Conservation (phyloP, 2,888 invertebrate species). For the Oscheius myriophilus region DNA sequence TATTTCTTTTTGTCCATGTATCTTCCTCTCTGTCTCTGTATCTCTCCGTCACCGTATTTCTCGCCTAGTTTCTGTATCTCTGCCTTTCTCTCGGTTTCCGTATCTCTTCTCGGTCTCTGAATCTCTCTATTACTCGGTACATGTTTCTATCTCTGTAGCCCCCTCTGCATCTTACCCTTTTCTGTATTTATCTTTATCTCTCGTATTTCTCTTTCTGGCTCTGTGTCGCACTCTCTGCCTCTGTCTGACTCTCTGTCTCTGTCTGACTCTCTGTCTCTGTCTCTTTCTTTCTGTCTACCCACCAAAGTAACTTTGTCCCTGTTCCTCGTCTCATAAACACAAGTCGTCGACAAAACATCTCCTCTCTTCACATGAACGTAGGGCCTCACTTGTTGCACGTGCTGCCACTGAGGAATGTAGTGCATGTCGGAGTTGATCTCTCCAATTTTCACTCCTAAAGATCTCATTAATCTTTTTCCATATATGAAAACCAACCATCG, state of each 20-base stretch:
- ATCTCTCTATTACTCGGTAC: too few relatives aligned
- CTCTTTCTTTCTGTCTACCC: not conserved
- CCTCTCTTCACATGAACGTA: constrained; percentile 78
- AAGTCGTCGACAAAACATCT: constrained; percentile 89
- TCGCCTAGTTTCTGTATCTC: too few relatives aligned
- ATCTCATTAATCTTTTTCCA: not conserved
- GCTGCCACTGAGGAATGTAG: constrained; percentile 97
- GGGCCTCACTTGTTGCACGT: constrained; percentile 71
- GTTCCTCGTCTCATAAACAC: constrained; percentile 84
- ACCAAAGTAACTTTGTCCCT: constrained; percentile 45
- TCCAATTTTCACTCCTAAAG: constrained; percentile 79
- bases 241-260: not conserved
- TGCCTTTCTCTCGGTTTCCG: too few relatives aligned
- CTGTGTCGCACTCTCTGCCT: too few relatives aligned
- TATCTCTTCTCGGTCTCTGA: too few relatives aligned
- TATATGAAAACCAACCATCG: constrained; percentile 69
- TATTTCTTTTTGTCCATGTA: constrained; percentile 21
- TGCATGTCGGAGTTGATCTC: constrained; percentile 90
- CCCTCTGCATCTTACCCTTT: too few relatives aligned
- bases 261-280: not conserved
- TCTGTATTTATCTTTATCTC: too few relatives aligned
- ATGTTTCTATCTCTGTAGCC: too few relatives aligned
- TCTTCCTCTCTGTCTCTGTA: constrained; percentile 71
- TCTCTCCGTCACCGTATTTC: too few relatives aligned
- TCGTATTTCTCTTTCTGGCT: too few relatives aligned